Conservation (phyloP, 2,888 invertebrate species). For the Myopa testacea region DNA sequence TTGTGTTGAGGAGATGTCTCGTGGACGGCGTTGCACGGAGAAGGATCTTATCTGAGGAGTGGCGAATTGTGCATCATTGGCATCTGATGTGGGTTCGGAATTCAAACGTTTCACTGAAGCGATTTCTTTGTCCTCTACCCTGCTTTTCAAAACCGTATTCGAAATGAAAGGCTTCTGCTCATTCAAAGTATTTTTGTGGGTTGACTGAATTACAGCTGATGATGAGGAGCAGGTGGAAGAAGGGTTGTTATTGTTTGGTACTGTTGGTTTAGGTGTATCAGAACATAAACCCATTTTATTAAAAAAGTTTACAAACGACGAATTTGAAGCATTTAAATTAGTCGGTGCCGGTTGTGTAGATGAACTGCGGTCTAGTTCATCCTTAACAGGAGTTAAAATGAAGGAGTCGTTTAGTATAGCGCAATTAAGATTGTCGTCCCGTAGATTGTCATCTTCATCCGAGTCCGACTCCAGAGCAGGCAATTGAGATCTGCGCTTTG, state of each 20-base stretch:
- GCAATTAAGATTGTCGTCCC: constrained; percentile 60
- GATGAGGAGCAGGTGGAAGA: not conserved
- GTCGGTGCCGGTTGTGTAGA: constrained; percentile 41
- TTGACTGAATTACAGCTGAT: not conserved
- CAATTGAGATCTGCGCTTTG: constrained; percentile 63
- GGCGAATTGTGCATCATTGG: constrained; percentile 56
- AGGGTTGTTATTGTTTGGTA: not conserved
- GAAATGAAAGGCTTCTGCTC: constrained; percentile 22
- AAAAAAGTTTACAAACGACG: constrained; percentile 58
- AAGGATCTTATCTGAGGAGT: constrained; percentile 63
- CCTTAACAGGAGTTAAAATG: constrained; percentile 59
- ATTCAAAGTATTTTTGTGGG: not conserved
- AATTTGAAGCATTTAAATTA: constrained; percentile 44
- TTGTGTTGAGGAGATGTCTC: constrained; percentile 54
- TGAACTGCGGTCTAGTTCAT: constrained; percentile 47
- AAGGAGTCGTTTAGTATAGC: constrained; percentile 67
- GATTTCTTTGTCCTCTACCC: constrained; percentile 43
- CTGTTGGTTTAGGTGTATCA: constrained; percentile 19
- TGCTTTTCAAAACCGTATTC: constrained; percentile 32
- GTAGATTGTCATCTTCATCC: constrained; percentile 54
- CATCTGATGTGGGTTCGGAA: constrained; percentile 27
- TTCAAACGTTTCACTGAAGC: constrained; percentile 27
- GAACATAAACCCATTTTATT: constrained; percentile 57
- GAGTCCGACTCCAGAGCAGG: constrained; percentile 63
- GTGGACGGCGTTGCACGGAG: constrained; percentile 52